phyloP scores from a whole-genome alignment of 2,113 vertebrate genomes.

The Cebus imitator region DNA sequence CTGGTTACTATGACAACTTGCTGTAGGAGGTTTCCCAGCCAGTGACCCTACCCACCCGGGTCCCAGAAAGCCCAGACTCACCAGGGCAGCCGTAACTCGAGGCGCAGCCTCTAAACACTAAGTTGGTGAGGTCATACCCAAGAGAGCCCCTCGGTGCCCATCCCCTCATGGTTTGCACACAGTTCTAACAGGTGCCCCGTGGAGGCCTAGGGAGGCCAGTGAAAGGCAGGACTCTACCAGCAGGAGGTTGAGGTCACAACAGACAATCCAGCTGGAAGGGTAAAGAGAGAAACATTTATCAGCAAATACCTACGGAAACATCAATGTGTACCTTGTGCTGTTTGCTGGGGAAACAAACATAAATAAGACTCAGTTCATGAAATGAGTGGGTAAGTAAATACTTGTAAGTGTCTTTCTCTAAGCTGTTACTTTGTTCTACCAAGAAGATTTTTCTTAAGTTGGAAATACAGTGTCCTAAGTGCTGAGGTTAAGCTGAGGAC shows the following conservation, averaged over 20 bases:
- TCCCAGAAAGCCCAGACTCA: slow-evolving; percentile 2
- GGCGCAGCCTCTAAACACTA: neutral
- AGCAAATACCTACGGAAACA: neutral
- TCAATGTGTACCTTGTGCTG: neutral
- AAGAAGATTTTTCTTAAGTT: neutral
- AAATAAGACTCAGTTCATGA: neutral
- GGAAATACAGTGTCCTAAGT: neutral
- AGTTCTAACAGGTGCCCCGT: neutral
- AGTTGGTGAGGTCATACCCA: neutral
- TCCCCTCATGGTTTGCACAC: neutral
- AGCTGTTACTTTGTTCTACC: neutral
- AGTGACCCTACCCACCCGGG: slow-evolving; percentile 50
- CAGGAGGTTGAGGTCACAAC: neutral
- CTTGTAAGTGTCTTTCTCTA: neutral
- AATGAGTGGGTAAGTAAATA: neutral
- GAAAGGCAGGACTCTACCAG: neutral
- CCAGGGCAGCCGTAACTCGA: neutral
- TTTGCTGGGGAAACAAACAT: neutral
- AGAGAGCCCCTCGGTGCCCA: neutral
- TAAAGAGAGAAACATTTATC: neutral
- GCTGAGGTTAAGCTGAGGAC: neutral
- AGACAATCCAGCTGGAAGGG: neutral
- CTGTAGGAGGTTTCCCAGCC: slow-evolving; percentile 50
- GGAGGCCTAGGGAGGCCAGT: neutral
- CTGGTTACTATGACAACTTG: slow-evolving; percentile 69